Evolutionary conservation across 2,797 vertebrate genomes (phyloP).

Genomic region (Nyctibius grandis): DNA sequence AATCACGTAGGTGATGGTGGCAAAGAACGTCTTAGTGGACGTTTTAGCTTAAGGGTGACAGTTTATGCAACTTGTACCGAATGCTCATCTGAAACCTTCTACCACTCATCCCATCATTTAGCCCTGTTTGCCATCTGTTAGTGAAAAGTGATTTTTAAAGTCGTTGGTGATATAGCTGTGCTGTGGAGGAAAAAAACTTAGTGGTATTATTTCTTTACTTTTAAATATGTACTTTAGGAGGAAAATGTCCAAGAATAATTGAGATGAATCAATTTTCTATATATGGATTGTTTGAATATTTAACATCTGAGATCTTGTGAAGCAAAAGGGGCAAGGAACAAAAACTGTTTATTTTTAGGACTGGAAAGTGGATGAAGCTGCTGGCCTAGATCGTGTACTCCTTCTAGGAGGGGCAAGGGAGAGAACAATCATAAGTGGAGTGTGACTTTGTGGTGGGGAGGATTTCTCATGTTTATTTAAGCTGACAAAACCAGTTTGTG

Average conservation of each 20-base stretch:
- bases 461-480: background rate
- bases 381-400: slow-evolving; percentile 15
- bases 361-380: background rate
- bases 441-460: background rate
- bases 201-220: background rate
- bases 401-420: background rate
- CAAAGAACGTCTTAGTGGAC: background rate
- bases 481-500: background rate
- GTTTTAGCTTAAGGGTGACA: background rate
- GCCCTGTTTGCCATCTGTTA: background rate
- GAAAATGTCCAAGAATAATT: slow-evolving; percentile 49
- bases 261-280: slow-evolving; percentile 63
- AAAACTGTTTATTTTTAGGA: slow-evolving; percentile 36
- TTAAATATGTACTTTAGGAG: background rate
- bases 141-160: background rate
- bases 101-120: background rate
- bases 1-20: background rate
- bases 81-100: slow-evolving; percentile 4
- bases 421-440: background rate
- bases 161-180: background rate
- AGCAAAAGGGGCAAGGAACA: slow-evolving; percentile 44
- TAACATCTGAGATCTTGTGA: slow-evolving; percentile 46
- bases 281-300: slow-evolving; percentile 39
- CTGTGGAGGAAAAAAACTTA: background rate
- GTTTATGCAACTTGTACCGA: background rate